These are phyloP conservation scores for Dasypogon diadema DNA, from an alignment of 2,888 invertebrate genomes.

Conservation along the genomic window DNA sequence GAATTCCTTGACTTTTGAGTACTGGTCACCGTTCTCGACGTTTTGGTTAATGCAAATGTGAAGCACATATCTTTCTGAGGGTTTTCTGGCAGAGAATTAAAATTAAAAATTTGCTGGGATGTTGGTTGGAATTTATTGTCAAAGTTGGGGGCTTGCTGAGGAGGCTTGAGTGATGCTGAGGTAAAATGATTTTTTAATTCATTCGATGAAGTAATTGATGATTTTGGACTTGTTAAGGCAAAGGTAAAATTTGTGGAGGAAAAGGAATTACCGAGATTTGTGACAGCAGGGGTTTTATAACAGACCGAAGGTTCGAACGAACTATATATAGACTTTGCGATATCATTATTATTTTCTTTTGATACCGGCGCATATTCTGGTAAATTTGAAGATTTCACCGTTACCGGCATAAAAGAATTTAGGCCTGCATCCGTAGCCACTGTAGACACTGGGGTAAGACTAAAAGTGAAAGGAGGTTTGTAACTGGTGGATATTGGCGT, in stretches of 20 bases:
- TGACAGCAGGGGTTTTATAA: neutral
- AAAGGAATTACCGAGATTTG: neutral
- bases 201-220: slow-evolving; percentile 43
- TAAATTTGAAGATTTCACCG: neutral
- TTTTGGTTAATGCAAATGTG: slow-evolving; percentile 56
- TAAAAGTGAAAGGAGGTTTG: slow-evolving; percentile 54
- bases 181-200: slow-evolving; percentile 11
- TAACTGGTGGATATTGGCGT: slow-evolving; percentile 35
- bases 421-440: neutral
- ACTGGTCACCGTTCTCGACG: slow-evolving; percentile 35
- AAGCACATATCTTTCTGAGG: slow-evolving; percentile 53
- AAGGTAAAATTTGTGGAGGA: slow-evolving; percentile 57
- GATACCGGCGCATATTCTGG: neutral
- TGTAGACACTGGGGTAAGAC: slow-evolving; percentile 51
- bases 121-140: slow-evolving; percentile 8
- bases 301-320: neutral
- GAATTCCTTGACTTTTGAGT: slow-evolving; percentile 35
- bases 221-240: slow-evolving; percentile 56
- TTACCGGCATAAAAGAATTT: neutral
- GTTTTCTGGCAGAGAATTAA: slow-evolving; percentile 43
- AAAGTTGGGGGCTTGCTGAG: neutral
- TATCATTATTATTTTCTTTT: neutral
- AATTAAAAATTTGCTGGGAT: neutral
- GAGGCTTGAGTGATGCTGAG: neutral
- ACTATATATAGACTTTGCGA: slow-evolving; percentile 27